Base-by-base conservation (phyloP, 2,797 vertebrate genomes). In the Darevskia mixta region DNA sequence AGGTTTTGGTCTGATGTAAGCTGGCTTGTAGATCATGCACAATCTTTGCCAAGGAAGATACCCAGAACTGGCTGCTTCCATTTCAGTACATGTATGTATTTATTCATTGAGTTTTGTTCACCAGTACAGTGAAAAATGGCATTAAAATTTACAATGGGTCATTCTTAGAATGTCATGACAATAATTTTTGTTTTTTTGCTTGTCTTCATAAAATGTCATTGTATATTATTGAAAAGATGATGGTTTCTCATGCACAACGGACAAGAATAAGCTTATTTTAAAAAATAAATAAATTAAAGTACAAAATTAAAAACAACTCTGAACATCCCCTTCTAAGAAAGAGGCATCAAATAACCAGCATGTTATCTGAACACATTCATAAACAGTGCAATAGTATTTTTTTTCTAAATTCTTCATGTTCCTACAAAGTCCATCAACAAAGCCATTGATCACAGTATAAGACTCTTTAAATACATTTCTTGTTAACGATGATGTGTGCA, bases 111-210 rank as follows among this genome's bases (percentile, higher is more conserved):
- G 89, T 94, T 98, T 98, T 97, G 97, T 98, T 99, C 98, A 98
- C 98, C 98, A 98, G 97, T 98, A 98, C 98, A 98, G 98, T 98
- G 98, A 98, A 98, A 95, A 98, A 98, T 98, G 98, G 98, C 97
- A 98, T 98, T 98, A 97, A 98, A 98, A 98, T 98, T 97, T 99
- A 98, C 98, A 98, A 98, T 98, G 98, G 98, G 97, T 98, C 98
- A 98, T 98, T 98, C 96, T 97, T 98, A 98, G 98, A 98, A 98
- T 98, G 98, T 98, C 98, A 98, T 98, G 98, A 98, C 98, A 97
- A 11, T 78, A 49, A 23, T 67, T 79, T 76, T 97, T 97, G 97
- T 97, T 98, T 98, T 97, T 97, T 97, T 98, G 75, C 97, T 94
- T 49, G 90, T 94, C 94, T 92, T 95, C 94, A 97, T 98, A 98